These are phyloP conservation scores for Ploceus nigricollis DNA, from an alignment of 2,113 vertebrate genomes.

Conservation along the genomic window DNA sequence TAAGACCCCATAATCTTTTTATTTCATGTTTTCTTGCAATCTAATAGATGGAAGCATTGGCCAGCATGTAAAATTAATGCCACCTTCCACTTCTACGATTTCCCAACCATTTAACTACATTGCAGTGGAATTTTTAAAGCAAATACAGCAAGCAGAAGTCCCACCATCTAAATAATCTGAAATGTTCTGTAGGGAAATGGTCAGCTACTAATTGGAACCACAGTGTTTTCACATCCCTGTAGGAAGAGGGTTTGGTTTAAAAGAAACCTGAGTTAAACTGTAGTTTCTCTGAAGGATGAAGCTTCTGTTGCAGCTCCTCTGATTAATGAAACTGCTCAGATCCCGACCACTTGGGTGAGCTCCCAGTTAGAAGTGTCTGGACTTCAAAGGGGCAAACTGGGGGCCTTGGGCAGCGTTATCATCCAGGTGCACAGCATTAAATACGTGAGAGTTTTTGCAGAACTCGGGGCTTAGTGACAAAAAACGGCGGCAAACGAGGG, in stretches of 20 bases:
- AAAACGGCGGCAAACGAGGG: neutral
- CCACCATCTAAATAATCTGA: slow-evolving; percentile 53
- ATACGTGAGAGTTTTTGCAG: fast-evolving
- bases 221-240: slow-evolving; percentile 27
- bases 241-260: slow-evolving; percentile 39
- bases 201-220: slow-evolving; percentile 70
- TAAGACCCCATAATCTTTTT: slow-evolving; percentile 54
- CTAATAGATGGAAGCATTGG: neutral
- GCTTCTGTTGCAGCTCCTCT: neutral
- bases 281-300: slow-evolving; percentile 6
- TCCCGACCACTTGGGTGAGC: neutral
- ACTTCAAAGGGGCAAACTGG: neutral
- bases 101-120: neutral
- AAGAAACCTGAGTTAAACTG: neutral
- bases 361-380: neutral
- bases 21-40: slow-evolving; percentile 28
- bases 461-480: neutral
- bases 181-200: slow-evolving; percentile 59
- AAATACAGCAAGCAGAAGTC: slow-evolving; percentile 45
- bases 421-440: fast-evolving
- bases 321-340: neutral
- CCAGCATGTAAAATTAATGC: slow-evolving; percentile 9
- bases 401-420: neutral
- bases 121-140: slow-evolving; percentile 16
- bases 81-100: neutral